Percentiles rank a stretch among this genome's conserved stretches.
phyloP scores from a whole-genome alignment of 1,140 invertebrate genomes.

The Drosophila tsacasi region DNA sequence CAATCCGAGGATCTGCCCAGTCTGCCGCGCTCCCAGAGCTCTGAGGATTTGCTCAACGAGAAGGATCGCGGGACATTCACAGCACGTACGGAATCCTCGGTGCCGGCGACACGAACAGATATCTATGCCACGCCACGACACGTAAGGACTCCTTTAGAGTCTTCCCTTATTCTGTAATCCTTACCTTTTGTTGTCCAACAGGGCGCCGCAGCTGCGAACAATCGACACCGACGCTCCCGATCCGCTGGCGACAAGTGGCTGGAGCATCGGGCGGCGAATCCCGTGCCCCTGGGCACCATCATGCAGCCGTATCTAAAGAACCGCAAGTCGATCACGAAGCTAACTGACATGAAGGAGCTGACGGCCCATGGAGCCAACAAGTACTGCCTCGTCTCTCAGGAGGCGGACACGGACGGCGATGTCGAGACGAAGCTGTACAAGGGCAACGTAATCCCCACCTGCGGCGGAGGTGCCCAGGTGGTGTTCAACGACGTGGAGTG shows the following conservation, averaged over 20 bases:
- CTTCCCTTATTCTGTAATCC: rapidly evolving
- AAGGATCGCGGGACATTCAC: conserved; percentile 60
- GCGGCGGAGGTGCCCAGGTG: conserved; percentile 96
- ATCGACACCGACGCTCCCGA: conserved; percentile 91
- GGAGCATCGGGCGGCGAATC: conserved; percentile 93
- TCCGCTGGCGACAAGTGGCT: conserved; percentile 94
- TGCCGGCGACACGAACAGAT: conserved; percentile 63
- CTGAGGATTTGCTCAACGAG: conserved; percentile 68
- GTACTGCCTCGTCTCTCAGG: conserved; percentile 96
- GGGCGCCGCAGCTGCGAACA: conserved; percentile 89
- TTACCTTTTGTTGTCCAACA: conserved; percentile 39
- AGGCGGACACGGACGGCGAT: conserved; percentile 95
- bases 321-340: conserved; percentile 93
- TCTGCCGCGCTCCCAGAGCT: conserved; percentile 72
- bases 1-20: conserved; percentile 78
- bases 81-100: conserved; percentile 61
- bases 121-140: conserved; percentile 73
- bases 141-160: conserved; percentile 24
- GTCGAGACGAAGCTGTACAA: conserved; percentile 97
- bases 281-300: conserved; percentile 92
- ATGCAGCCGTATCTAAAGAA: conserved; percentile 94
- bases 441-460: conserved; percentile 96
- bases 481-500: conserved; percentile 98
- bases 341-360: conserved; percentile 90
- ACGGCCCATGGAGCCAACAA: conserved; percentile 91